These are phyloP conservation scores for Eristalinus sepulchralis DNA, from an alignment of 2,888 invertebrate species.

Conservation along the genomic window DNA sequence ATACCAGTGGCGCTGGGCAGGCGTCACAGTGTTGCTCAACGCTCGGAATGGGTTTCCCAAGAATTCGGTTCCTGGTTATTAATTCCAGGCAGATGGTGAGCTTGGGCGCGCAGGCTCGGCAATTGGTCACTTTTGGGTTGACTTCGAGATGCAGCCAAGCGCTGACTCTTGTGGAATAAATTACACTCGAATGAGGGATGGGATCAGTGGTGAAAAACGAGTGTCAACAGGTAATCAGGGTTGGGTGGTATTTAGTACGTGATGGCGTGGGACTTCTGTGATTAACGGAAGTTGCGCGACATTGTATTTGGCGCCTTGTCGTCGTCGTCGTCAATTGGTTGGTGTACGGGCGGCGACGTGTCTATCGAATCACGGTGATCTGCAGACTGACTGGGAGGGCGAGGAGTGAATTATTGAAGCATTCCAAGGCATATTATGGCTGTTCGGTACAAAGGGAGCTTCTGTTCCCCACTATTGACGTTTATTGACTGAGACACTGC, in stretches of 20 bases:
- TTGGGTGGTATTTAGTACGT: background rate
- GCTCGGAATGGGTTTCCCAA: slow-evolving; percentile 12
- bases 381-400: background rate
- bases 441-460: too few relatives aligned
- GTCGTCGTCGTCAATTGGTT: background rate
- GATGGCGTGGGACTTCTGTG: background rate
- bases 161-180: slow-evolving; percentile 13
- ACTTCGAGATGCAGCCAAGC: background rate
- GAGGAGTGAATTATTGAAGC: background rate
- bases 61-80: slow-evolving; percentile 21
- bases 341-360: background rate
- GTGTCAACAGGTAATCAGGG: background rate
- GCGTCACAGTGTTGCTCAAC: background rate
- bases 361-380: background rate
- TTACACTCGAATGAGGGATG: slow-evolving; percentile 1
- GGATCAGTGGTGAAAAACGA: background rate
- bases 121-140: background rate
- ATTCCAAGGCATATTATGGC: too few relatives aligned
- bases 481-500: too few relatives aligned
- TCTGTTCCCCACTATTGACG: too few relatives aligned
- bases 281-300: background rate
- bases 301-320: background rate
- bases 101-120: background rate
- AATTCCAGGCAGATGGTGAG: slow-evolving; percentile 7
- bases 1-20: background rate